Conservation (phyloP, 23 tunicate genomes). For the Botrylloides violaceus region DNA sequence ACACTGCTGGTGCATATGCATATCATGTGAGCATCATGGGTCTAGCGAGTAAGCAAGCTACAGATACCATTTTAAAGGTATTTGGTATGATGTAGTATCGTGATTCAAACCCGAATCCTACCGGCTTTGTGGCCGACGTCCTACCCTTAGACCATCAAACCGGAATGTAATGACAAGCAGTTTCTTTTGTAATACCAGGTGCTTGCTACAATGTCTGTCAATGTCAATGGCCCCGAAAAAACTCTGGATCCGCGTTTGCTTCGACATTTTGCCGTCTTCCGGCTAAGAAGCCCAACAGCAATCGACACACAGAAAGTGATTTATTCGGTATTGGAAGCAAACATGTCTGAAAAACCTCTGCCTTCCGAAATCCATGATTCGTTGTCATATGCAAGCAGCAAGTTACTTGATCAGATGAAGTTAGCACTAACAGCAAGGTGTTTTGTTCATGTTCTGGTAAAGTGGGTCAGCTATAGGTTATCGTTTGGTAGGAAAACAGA, state of each 20-base stretch:
- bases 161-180: no score
- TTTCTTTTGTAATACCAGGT: constrained; percentile 33
- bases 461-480: no score
- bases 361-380: constrained; percentile 66
- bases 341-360: constrained; percentile 59
- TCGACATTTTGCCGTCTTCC: constrained; percentile 87
- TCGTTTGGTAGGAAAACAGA: no score
- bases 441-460: no score
- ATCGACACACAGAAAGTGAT: constrained; percentile 54
- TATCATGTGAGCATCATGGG: no score
- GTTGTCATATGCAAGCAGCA: constrained; percentile 54
- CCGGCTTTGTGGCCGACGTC: no score
- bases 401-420: constrained; percentile 52
- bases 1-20: no score
- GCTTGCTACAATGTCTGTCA: constrained; percentile 65
- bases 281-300: constrained; percentile 53
- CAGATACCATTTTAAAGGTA: no score
- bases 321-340: constrained; percentile 74
- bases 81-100: background rate
- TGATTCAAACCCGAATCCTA: no score
- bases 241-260: constrained; percentile 74
- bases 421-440: constrained; percentile 68
- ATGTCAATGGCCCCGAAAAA: constrained; percentile 9
- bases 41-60: background rate
- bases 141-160: no score